Percentiles rank a stretch among this genome's conserved stretches.
These are phyloP conservation scores for Drosophila ananassae DNA, from an alignment of 1,140 invertebrate species.

Conservation along the genomic window DNA sequence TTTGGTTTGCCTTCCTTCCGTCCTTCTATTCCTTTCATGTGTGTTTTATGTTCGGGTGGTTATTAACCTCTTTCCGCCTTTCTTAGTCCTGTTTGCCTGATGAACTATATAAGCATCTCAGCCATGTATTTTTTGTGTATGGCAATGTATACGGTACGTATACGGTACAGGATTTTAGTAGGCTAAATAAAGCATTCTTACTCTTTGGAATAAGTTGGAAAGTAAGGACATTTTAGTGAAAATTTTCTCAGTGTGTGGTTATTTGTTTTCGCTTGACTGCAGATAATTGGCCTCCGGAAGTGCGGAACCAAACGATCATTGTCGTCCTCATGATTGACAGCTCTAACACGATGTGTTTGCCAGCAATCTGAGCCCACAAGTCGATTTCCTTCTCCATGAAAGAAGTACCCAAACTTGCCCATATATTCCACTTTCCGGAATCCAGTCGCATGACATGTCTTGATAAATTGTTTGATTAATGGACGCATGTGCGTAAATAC, in stretches of 20 bases:
- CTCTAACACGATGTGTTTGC: constrained; percentile 23
- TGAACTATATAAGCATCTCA: constrained; percentile 42
- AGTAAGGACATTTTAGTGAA: not conserved
- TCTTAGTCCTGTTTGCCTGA: constrained; percentile 28
- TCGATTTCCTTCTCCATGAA: constrained; percentile 35
- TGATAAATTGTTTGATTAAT: constrained; percentile 82
- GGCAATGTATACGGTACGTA: constrained; percentile 25
- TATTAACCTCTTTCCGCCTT: constrained; percentile 62
- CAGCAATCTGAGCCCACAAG: constrained; percentile 38
- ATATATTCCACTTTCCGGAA: not conserved
- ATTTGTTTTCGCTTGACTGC: constrained; percentile 26
- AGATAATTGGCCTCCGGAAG: constrained; percentile 37
- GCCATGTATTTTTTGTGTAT: constrained; percentile 40
- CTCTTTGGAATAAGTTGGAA: not conserved
- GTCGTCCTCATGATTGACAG: constrained; percentile 26
- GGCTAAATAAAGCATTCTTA: not conserved
- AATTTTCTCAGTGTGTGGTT: not conserved
- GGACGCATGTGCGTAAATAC: constrained; percentile 73
- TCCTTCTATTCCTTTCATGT: constrained; percentile 6
- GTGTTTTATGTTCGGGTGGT: constrained; percentile 30
- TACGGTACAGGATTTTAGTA: constrained; percentile 17
- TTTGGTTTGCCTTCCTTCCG: not conserved
- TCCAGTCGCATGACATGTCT: constrained; percentile 63
- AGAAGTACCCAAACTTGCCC: constrained; percentile 22
- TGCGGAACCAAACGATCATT: constrained; percentile 27